A percentile compares a stretch with the other conserved stretches of the same genome.
Conservation (phyloP, 92 coral and sea anemone species). For the Parazoanthus darwini region DNA sequence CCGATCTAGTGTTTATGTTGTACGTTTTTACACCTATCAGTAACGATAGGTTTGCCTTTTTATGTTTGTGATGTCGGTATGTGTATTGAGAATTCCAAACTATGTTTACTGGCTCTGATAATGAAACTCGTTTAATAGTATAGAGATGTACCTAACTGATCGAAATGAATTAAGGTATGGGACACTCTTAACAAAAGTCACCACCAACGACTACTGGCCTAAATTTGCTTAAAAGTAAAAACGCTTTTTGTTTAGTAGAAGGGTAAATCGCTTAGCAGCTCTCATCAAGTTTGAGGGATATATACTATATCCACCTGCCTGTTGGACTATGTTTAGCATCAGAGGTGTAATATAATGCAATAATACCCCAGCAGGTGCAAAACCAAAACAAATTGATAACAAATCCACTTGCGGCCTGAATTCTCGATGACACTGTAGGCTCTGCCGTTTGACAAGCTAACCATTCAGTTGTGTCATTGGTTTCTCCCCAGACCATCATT, state of each 20-base stretch:
- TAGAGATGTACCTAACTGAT: background rate
- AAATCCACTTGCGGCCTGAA: slow-evolving; percentile 26
- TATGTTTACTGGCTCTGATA: background rate
- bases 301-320: slow-evolving; percentile 5
- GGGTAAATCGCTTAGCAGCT: background rate
- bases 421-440: background rate
- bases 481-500: background rate
- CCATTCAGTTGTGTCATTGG: background rate
- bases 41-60: background rate
- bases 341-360: background rate
- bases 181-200: background rate
- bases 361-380: slow-evolving; percentile 23
- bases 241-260: background rate
- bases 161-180: background rate
- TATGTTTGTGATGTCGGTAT: background rate
- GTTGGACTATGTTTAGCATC: slow-evolving; percentile 5
- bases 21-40: too few species aligned
- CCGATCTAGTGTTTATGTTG: too few species aligned
- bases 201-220: background rate
- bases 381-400: background rate
- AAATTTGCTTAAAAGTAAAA: too few species aligned
- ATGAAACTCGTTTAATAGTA: too few species aligned
- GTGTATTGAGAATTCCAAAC: background rate
- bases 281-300: background rate
- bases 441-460: slow-evolving; percentile 2